Percentiles rank a stretch among this genome's conserved stretches.
Conservation (phyloP, 2,888 invertebrate species). For the Gari tellinella region DNA sequence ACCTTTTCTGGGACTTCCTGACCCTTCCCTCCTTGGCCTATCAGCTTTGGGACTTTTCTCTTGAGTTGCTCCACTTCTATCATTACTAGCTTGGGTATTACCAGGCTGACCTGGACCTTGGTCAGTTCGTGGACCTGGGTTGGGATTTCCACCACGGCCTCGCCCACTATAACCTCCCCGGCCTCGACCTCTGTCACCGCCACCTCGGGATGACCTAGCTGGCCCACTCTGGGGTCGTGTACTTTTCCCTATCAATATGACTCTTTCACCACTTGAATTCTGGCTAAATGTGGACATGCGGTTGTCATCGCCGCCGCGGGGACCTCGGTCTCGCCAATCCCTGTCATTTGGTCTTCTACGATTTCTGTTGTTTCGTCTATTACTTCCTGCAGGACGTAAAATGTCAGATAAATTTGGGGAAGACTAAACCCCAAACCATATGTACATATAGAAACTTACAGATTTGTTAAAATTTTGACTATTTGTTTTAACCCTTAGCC, state of each 20-base stretch:
- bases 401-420: too few relatives aligned
- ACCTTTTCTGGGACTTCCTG: slow-evolving; percentile 15
- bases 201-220: slow-evolving; percentile 41
- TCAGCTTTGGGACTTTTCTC: slow-evolving; percentile 1
- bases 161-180: slow-evolving; percentile 13
- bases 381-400: too few relatives aligned
- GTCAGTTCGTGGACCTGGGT: not conserved
- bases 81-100: not conserved
- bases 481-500: too few relatives aligned
- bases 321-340: slow-evolving; percentile 25
- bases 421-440: too few relatives aligned
- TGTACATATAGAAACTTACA: too few relatives aligned
- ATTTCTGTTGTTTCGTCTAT: not conserved
- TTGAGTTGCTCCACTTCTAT: not conserved
- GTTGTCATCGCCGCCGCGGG: slow-evolving; percentile 13
- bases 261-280: slow-evolving; percentile 48
- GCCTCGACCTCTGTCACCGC: slow-evolving; percentile 30
- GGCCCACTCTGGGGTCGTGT: slow-evolving; percentile 44
- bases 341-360: slow-evolving; percentile 2
- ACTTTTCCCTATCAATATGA: slow-evolving; percentile 52
- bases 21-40: slow-evolving; percentile 1
- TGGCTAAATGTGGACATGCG: slow-evolving; percentile 34
- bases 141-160: not conserved
- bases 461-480: too few relatives aligned
- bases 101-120: not conserved